Evolutionary conservation across 2,113 vertebrate species (phyloP).

Genomic region (Butorides virescens): DNA sequence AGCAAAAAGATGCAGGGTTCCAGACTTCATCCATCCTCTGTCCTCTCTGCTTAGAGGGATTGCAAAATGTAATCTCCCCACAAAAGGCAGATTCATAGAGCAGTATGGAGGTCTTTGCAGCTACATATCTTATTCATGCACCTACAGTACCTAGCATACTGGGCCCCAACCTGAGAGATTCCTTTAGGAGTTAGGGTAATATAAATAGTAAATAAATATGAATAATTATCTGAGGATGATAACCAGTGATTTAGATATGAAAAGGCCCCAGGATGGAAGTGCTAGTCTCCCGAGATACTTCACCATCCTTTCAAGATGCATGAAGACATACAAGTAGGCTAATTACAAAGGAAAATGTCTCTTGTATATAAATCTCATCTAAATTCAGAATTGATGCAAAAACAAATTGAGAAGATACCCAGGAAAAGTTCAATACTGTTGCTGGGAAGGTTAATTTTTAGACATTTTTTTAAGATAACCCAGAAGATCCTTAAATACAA

Average conservation of each 20-base stretch:
- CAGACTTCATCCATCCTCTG: background rate
- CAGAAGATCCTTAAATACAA: constrained; percentile 11
- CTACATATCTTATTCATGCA: fast-evolving
- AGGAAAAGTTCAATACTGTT: constrained; percentile 31
- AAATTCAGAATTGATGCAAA: constrained; percentile 44
- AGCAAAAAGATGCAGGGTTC: background rate
- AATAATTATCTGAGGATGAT: constrained; percentile 53
- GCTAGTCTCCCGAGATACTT: constrained; percentile 35
- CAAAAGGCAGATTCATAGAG: background rate
- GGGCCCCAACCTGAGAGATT: background rate
- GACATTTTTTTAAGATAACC: constrained; percentile 1
- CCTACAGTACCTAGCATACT: background rate
- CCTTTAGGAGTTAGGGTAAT: constrained; percentile 9
- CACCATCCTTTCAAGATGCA: constrained; percentile 49
- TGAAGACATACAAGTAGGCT: constrained; percentile 49
- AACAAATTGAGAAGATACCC: constrained; percentile 21
- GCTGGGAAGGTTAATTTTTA: constrained; percentile 31
- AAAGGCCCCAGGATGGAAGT: constrained; percentile 24
- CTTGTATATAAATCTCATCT: constrained; percentile 41
- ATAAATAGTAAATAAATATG: constrained; percentile 55
- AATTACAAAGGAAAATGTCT: constrained; percentile 56
- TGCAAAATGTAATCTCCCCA: background rate
- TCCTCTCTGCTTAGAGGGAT: background rate
- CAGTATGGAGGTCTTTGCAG: background rate
- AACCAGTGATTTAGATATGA: constrained; percentile 34